Base-by-base conservation (phyloP, 2,888 invertebrate species). In the Agrochola lychnidis region DNA sequence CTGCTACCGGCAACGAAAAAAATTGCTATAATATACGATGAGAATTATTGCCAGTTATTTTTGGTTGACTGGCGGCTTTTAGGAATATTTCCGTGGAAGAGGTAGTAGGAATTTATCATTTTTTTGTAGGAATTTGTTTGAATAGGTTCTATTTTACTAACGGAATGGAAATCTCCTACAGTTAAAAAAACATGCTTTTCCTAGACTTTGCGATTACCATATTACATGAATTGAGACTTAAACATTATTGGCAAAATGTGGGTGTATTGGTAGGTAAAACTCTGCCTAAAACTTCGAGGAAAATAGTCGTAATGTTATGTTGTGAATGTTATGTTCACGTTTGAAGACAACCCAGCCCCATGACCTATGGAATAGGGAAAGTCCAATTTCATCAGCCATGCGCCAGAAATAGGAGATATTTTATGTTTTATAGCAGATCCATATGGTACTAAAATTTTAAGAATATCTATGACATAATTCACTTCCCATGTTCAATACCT, bases 1-100 rank as follows among this genome's bases (percentile, higher is more conserved):
- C 77, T 75, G 84, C 87, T 88, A 88, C 87, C 79, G 88, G 76
- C 70, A 61, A 57, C 70, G 73, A 78, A 87, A 86, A 88, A 87
- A 88, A 78, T 19, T 84, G 62, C 80, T 67, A 68, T 72, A 85
- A 74, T 73, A 79, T 78, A 78, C 53, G 53, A 56, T 19, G 72
- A 68, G 83, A 81, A 87, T 64, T 64, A 64, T 68, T 76, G 66
- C 70, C 71, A 72, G 73, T 75, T 77, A 83, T 77, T 64, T 81
- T 78, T 61, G 14, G 56, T 53, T 69, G 73, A 67, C 62, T 12
- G 48, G 9, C 10, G 66, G 73, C 42, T 84, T 84, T 77, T 51
- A 66, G 16, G 7, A 74, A 69, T 67, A 64, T 71, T 57, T 73
- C 45, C 51, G 57, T 45, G 36, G 36, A 78, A 76, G 30, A 68